A percentile compares a stretch with the other conserved stretches of the same genome.
Conservation (phyloP, 92 coral and sea anemone species). For the Umimayanthus chanpuru region DNA sequence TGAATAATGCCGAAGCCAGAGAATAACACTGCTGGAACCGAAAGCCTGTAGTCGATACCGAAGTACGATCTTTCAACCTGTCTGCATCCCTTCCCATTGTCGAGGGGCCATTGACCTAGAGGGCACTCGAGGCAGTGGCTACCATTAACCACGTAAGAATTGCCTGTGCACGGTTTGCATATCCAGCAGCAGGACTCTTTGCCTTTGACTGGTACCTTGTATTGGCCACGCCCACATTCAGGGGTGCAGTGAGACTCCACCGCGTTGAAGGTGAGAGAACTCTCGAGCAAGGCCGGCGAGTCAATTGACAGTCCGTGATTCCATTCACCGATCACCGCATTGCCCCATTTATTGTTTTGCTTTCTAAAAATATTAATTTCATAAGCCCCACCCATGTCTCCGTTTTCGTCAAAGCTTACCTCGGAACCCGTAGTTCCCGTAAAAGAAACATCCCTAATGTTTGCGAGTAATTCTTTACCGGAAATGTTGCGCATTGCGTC, state of each 20-base stretch:
- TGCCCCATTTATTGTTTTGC: constrained; percentile 50
- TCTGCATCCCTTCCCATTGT: constrained; percentile 63
- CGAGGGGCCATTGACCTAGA: constrained; percentile 79
- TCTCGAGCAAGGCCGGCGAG: not conserved
- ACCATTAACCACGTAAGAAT: constrained; percentile 67
- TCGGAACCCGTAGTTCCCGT: constrained; percentile 70
- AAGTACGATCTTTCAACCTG: constrained; percentile 68
- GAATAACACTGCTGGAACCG: constrained; percentile 77
- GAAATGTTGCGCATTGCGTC: constrained; percentile 71
- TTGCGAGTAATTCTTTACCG: constrained; percentile 69
- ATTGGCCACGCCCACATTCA: constrained; percentile 72
- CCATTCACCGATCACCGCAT: constrained; percentile 82
- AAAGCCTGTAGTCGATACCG: constrained; percentile 63
- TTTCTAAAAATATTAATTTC: constrained; percentile 73
- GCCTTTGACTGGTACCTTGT: constrained; percentile 71
- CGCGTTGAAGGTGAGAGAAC: constrained; percentile 20
- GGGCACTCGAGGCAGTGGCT: constrained; percentile 81
- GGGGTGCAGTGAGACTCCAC: constrained; percentile 75
- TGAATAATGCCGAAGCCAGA: constrained; percentile 75
- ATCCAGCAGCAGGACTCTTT: constrained; percentile 89
- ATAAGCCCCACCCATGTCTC: constrained; percentile 84
- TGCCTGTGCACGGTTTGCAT: constrained; percentile 79
- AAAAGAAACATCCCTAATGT: constrained; percentile 69
- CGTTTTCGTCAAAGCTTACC: constrained; percentile 73
- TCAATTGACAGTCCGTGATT: constrained; percentile 54